Base-by-base conservation (phyloP, 2,113 vertebrate genomes). In the Tricholaema leucomelas region DNA sequence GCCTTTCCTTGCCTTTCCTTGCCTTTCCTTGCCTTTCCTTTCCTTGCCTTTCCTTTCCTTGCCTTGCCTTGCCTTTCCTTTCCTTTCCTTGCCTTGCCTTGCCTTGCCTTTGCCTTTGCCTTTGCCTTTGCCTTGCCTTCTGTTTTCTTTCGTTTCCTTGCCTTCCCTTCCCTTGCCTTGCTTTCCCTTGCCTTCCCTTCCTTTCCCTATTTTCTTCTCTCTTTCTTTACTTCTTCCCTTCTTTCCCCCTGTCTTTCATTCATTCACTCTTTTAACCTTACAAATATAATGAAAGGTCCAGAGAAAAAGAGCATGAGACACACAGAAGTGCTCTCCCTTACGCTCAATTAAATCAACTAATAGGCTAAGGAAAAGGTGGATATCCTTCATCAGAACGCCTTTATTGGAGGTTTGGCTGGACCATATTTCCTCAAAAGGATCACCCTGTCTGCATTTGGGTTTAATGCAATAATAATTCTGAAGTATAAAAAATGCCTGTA, bases 321-420 rank as follows among this genome's bases (percentile, higher is more conserved):
- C 33, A 63, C 13, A 80, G 35, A 85, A 90, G 15, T 92, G 5
- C 11, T 85, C 19, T 91, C 33, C 59, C 55, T 82, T 71, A 88
- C 90, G 38, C 15, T 71, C 38, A 55, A 74, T 66, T 93, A 83
- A 88, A 91, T 82, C 82, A 92, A 58, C 86, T 91, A 93, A 85
- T 17, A 83, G 77, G 9, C 42, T 80, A 23, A 11, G 81, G 9
- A 73, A 76, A 91, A 80, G 76, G 85, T 83, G 46, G 64, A 66
- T 91, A 59, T 82, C 42, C 12, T 87, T 89, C 38, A 55, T 91
- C 36, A 66, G 46, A 59, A 23, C 82, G 38, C 59, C 74, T 75
- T 79, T 76, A 85, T 70, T 89, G 84, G 23, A 76, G 16, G 12
- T 85, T 79, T 89, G 21, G 44, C 85, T 92, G 55, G 92, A 66